Evolutionary conservation across 2,888 invertebrate genomes (phyloP), one percentile per base, ranked within the genome.

Genomic region (Callyntrura guangdongensis): DNA sequence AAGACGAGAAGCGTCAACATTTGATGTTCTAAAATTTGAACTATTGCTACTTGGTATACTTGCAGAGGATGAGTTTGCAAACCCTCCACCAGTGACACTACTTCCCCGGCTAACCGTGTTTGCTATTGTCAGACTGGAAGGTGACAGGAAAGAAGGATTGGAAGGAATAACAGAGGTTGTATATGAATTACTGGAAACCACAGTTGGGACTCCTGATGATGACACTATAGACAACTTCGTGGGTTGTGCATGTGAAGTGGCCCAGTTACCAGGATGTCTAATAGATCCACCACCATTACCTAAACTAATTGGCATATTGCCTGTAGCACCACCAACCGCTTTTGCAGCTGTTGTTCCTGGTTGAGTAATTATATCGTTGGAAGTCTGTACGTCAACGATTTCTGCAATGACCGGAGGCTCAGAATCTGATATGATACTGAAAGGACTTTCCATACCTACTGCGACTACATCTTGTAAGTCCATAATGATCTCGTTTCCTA

Each of bases 381-480:
- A 91, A 0, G 93, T 91, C 3, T 91, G 92, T 0, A 93, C 92
- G 79, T 94, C 93, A 36, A 93, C 91, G n/a, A 93, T 92, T 77
- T 94, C 94, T n/a, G 90, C 92, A 49, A 94, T 91, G 22, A 82
- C 90, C 67, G 92, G 92, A 17, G 90, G 91, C 36, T 93, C 93
- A 1, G 91, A 88, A 20, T 93, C 94, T 0, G 93, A 93, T 14
- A 93, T 92, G n/a, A 93, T 84, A 84, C 93, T 90, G 61, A 92
- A 93, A 17, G 93, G 91, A 85, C 91, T 93, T 4, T 93, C 94
- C 20, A 93, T 86, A 14, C 87, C 93, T 0, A 91, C 64, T 11
- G 90, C 72, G 14, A 93, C 81, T n/a, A 93, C 92, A 82, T 94
- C 93, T 64, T 94, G 93, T 0, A 94, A 74, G 86, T 93, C 93